Conservation (phyloP, 1,140 invertebrate species). For the Melipona quadrifasciata region DNA sequence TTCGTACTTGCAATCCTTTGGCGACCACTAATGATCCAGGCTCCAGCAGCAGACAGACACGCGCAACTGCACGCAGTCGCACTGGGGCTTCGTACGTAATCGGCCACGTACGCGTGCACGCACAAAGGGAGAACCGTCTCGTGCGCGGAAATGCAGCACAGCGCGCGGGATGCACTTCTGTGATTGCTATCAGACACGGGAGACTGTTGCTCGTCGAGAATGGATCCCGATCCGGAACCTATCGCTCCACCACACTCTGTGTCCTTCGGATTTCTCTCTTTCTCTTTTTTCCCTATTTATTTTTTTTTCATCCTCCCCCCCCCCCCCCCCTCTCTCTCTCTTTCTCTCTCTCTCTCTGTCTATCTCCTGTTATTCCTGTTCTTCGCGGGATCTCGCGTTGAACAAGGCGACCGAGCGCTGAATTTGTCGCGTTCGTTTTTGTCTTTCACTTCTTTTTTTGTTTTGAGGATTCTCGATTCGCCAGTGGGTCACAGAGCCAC, state of each 20-base stretch:
- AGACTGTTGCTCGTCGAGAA: conserved; percentile 18
- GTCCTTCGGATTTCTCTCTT: not conserved
- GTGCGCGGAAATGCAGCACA: conserved; percentile 33
- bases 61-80: not conserved
- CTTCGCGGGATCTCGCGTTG: not conserved
- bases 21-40: not conserved
- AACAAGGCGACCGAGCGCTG: not conserved
- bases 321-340: not conserved
- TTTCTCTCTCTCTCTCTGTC: not conserved
- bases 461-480: conserved; percentile 14
- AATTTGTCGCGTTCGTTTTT: not conserved
- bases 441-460: too few species aligned
- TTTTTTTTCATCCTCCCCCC: not conserved
- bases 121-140: conserved; percentile 25
- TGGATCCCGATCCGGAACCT: not conserved
- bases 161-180: conserved; percentile 43
- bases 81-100: not conserved
- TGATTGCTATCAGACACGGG: conserved; percentile 40
- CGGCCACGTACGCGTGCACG: conserved; percentile 30
- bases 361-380: not conserved
- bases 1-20: conserved; percentile 17
- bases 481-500: not conserved
- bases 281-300: too few species aligned
- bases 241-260: not conserved
- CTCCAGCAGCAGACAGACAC: not conserved